Conservation (phyloP, 2,113 vertebrate species). For the Chloebia gouldiae region DNA sequence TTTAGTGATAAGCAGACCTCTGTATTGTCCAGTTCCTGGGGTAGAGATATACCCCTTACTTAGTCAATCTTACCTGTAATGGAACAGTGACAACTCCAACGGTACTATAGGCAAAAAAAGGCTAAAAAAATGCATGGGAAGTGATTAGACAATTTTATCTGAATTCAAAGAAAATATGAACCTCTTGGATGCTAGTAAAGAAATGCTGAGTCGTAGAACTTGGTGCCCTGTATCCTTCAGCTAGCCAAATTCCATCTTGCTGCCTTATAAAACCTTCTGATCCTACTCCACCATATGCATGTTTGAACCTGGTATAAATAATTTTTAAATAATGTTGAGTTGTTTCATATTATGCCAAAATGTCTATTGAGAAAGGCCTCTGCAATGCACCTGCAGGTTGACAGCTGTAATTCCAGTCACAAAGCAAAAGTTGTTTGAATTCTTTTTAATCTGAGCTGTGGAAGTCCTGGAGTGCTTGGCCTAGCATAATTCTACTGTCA, state of each 20-base stretch:
- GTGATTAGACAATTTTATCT: background rate
- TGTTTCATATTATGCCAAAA: background rate
- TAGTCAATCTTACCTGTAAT: background rate
- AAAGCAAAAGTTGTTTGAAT: background rate
- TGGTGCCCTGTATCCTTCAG: accelerated
- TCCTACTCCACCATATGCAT: background rate
- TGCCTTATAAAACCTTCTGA: background rate
- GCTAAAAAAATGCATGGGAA: background rate
- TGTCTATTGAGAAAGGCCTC: background rate
- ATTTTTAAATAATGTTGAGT: background rate
- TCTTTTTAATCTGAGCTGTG: background rate
- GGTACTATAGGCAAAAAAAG: background rate
- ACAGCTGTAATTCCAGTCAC: background rate
- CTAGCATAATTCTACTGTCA: background rate
- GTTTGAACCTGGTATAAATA: background rate
- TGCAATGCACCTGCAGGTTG: background rate
- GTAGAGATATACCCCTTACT: background rate
- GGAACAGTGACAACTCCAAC: background rate
- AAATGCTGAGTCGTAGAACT: background rate
- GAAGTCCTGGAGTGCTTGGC: background rate
- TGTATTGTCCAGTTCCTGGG: background rate
- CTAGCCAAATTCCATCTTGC: background rate
- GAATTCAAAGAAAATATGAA: background rate
- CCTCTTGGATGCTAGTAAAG: background rate
- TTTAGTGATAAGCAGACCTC: background rate